Evolutionary conservation across 2,113 vertebrate genomes (phyloP), one percentile per base, ranked within the genome.

Genomic region (Physeter macrocephalus): DNA sequence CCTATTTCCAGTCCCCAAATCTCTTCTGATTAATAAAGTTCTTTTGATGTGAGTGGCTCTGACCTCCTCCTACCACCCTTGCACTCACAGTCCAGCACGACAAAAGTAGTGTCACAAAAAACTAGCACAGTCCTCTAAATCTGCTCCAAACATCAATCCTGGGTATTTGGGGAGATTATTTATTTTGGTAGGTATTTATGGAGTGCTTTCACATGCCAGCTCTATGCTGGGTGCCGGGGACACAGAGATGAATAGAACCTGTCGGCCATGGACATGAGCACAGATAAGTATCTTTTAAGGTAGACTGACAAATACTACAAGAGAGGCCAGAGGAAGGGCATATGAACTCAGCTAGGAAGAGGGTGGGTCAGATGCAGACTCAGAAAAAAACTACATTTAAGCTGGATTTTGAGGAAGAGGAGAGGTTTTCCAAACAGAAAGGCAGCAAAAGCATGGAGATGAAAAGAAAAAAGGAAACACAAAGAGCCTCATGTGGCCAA

Each of bases 251-350:
- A 85, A 43, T 82, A 67, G 59, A 96, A n/a, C 17, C 69, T 95
- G 21, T 78, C 31, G 17, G 4, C 43, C 74, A 75, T 25, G 23
- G 75, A 90, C 23, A 41, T 43, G 81, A 87, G 29, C 59, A 90
- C 59, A 95, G 66, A 81, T 69, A 87, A 90, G 92, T 90, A 69
- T 94, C 54, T 94, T 77, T 88, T 52, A 61, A 80, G 39, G n/a
- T 39, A 59, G 85, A 90, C 34, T 61, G 75, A 59, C 23, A 89
- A 54, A 66, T 52, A 46, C 18, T 49, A 6, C 13, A 67, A 41
- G 25, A 59, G 67, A 84, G 23, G 6, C 49, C 15, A 43, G 80
- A 82, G 36, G 43, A 85, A 81, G 39, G 52, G 57, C 6, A 7
- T 72, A 46, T 80, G 39, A 49, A 49, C 15, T 27, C 14, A 41